Evolutionary conservation across 2,888 invertebrate genomes (phyloP), one percentile per base, ranked within the genome.

Genomic region (Penaeus monodon): DNA sequence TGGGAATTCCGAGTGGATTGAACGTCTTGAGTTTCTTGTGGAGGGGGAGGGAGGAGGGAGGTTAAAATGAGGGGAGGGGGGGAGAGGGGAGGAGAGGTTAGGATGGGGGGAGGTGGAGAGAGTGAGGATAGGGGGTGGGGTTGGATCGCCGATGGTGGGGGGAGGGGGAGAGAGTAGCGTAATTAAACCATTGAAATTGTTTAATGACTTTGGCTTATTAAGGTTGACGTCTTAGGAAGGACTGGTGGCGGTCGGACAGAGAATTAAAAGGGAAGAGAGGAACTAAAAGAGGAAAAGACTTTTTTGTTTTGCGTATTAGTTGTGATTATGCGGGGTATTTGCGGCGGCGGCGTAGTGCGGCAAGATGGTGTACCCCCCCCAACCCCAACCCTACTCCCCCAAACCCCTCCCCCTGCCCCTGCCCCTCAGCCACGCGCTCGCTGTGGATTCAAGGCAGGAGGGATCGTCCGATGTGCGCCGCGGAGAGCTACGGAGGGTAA

Each of bases 141-240:
- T 33, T n/a, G 27, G 77, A 76, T 27, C 68, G 68, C 29, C 33
- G 33, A 33, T 33, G 33, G 33, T 33, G 33, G 33, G 3, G 33
- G 33, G 33, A 33, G 27, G 27, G 27, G 70, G 22, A 14, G 70
- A 29, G 70, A 33, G 27, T 33, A 24, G 33, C 70, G 70, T 70
- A 70, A 70, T 70, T 70, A 70, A 70, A 70, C 70, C 70, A 70
- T 33, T 33, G 70, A 70, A 70, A 70, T 70, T 70, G 70, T 70
- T 70, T 70, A 70, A 70, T 70, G 70, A 70, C 70, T 70, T 70
- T 70, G 70, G 27, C 70, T 70, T 70, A 70, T 70, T 70, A 70
- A 70, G 70, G 27, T 33, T 33, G 27, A 27, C 14, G 70, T 27
- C 70, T 70, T 70, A 27, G 27, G 70, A 29, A 29, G 33, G 27